Percentiles rank a stretch among this genome's conserved stretches.
These are phyloP conservation scores for Hippolais icterina DNA, from an alignment of 2,113 vertebrate species.

Conservation along the genomic window DNA sequence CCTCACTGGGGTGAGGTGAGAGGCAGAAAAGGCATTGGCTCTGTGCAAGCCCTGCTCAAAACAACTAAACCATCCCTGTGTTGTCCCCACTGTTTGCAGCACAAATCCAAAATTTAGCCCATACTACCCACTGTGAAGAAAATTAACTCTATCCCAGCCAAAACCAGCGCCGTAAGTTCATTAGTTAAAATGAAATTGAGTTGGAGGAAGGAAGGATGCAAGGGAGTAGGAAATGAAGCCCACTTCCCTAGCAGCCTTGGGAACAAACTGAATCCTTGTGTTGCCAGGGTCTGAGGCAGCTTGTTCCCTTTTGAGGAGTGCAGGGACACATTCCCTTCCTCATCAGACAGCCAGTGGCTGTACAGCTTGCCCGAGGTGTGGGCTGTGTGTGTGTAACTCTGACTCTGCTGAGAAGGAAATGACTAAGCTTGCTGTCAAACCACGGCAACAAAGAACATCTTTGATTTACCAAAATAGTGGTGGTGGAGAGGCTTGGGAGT, in stretches of 20 bases:
- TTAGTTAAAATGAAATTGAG: background rate
- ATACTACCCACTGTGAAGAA: rapidly evolving
- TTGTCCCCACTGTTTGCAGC: background rate
- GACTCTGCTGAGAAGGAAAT: constrained; percentile 58
- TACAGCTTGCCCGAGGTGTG: background rate
- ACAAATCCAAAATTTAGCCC: background rate
- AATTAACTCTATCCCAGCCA: background rate
- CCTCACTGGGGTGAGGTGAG: background rate
- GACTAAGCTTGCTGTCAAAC: constrained; percentile 56
- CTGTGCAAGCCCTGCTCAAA: background rate
- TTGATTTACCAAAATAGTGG: constrained; percentile 43
- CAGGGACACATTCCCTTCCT: background rate
- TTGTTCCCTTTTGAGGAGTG: background rate
- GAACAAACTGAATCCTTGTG: background rate
- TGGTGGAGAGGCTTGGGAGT: background rate
- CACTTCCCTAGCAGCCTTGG: background rate
- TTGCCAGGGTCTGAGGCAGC: background rate
- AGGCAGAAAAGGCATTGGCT: background rate
- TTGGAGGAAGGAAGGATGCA: background rate
- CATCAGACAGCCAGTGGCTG: rapidly evolving
- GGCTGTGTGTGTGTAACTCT: background rate
- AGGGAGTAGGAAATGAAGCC: background rate
- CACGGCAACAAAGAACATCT: constrained; percentile 63
- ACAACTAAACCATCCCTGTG: background rate
- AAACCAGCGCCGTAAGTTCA: background rate